These are phyloP conservation scores for Meta bourneti DNA, from an alignment of 2,888 invertebrate genomes.

Conservation along the genomic window DNA sequence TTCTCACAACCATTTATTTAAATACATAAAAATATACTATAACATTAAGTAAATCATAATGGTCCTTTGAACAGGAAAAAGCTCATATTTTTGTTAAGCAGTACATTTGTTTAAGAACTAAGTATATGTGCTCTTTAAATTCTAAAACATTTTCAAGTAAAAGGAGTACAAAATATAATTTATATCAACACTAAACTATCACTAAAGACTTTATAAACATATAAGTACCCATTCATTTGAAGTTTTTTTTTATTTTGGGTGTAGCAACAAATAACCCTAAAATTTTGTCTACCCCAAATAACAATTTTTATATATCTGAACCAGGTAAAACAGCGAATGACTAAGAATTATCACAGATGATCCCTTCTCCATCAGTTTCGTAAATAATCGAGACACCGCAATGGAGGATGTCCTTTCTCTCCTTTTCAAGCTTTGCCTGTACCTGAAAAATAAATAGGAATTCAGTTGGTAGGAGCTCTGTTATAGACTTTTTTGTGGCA, in stretches of 20 bases:
- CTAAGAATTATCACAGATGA: slow-evolving; percentile 56
- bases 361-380: slow-evolving; percentile 28
- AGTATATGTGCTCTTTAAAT: not conserved
- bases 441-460: slow-evolving; percentile 23
- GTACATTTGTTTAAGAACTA: not conserved
- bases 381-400: slow-evolving; percentile 17
- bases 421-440: slow-evolving; percentile 27
- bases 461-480: no score
- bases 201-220: slow-evolving; percentile 12
- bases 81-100: not conserved
- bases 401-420: slow-evolving; percentile 27
- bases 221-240: not conserved
- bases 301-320: not conserved
- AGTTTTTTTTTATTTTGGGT: slow-evolving; percentile 14
- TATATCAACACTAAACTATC: slow-evolving; percentile 3
- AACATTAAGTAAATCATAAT: not conserved
- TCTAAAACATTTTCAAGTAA: slow-evolving; percentile 6
- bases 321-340: not conserved
- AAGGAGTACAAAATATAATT: slow-evolving; percentile 42
- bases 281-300: slow-evolving; percentile 30
- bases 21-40: not conserved
- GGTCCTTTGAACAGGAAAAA: not conserved
- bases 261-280: slow-evolving; percentile 14
- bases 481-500: no score
- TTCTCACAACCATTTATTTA: no score